Percentiles rank a stretch among this genome's conserved stretches.
These are phyloP conservation scores for Pelvicachromis taeniatus DNA, from an alignment of 2,113 vertebrate genomes.

Conservation along the genomic window DNA sequence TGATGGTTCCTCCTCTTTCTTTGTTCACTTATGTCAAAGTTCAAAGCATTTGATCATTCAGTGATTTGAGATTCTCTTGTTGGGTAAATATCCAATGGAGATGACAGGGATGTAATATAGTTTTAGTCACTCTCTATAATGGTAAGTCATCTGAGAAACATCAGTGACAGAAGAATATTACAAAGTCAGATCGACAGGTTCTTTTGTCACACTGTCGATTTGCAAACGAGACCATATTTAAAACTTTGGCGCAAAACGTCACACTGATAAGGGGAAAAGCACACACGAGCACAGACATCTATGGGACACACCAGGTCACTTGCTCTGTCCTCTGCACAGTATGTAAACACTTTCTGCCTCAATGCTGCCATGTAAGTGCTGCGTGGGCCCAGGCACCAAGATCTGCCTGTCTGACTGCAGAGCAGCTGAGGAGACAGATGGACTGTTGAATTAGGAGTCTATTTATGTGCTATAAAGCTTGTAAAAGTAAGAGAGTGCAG, in stretches of 20 bases:
- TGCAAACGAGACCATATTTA: background rate
- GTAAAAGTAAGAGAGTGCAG: background rate
- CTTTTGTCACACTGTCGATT: background rate
- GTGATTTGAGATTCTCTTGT: background rate
- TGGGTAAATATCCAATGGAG: background rate
- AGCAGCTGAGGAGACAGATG: slow-evolving; percentile 45
- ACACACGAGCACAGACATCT: background rate
- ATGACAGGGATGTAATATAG: background rate
- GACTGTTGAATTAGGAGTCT: slow-evolving; percentile 25
- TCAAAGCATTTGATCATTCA: background rate
- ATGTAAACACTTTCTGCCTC: background rate
- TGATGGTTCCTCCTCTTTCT: no score
- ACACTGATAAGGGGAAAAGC: background rate
- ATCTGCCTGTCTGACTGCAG: background rate
- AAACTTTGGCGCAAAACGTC: background rate
- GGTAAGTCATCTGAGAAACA: background rate
- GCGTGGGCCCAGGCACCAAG: slow-evolving; percentile 5
- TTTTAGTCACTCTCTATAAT: background rate
- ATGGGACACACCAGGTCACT: background rate
- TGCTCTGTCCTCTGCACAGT: background rate
- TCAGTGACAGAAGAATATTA: background rate
- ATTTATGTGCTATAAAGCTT: slow-evolving; percentile 2
- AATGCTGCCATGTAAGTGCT: background rate
- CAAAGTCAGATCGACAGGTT: background rate
- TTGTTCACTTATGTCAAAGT: background rate